Conservation (phyloP, 2,797 vertebrate species). For the Sebastes miniatus region DNA sequence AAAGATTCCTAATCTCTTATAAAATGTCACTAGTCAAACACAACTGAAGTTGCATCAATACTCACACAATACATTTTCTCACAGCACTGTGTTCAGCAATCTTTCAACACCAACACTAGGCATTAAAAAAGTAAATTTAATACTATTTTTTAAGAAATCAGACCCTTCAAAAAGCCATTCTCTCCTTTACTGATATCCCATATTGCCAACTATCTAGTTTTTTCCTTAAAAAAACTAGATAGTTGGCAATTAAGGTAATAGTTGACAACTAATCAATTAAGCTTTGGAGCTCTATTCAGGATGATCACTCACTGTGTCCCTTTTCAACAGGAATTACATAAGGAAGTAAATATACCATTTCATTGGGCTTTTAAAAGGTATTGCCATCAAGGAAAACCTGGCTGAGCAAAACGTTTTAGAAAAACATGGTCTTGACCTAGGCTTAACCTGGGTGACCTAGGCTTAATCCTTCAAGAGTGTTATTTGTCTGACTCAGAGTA, state of each 20-base stretch:
- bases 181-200: not conserved
- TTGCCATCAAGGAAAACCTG: not conserved
- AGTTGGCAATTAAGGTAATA: no score
- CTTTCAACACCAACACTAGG: not conserved
- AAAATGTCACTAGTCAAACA: not conserved
- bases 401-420: not conserved
- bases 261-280: no score
- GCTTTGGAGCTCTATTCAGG: not conserved
- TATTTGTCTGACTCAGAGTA: constrained; percentile 9
- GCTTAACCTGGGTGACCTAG: not conserved
- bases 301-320: not conserved
- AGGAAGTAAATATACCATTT: not conserved
- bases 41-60: not conserved
- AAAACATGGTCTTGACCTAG: not conserved
- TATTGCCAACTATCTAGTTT: no score
- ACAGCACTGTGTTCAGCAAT: not conserved
- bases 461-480: not conserved
- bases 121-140: not conserved
- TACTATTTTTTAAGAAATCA: not conserved
- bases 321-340: not conserved
- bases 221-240: no score
- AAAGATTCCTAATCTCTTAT: not conserved
- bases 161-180: not conserved
- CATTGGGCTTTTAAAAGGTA: not conserved
- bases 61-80: not conserved